Conservation (phyloP, 1,140 invertebrate species). For the Ditylenchus dipsaci region DNA sequence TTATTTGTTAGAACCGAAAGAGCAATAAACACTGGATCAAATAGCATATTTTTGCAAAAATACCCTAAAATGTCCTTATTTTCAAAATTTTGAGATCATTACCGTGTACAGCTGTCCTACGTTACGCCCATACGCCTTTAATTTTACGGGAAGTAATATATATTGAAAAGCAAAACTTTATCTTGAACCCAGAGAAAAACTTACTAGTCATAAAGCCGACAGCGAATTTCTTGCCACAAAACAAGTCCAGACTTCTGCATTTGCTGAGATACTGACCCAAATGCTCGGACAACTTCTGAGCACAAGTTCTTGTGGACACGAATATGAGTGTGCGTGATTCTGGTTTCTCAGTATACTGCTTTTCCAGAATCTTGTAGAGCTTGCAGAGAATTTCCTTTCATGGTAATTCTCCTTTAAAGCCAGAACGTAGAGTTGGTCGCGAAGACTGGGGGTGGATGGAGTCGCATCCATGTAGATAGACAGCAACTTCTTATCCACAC, state of each 20-base stretch:
- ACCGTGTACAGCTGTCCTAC: no score
- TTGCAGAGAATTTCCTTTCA: conserved; percentile 19
- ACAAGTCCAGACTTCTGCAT: not conserved
- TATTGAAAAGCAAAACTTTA: not conserved
- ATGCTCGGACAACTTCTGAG: conserved; percentile 19
- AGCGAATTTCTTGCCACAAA: not conserved
- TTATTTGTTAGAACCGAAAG: no score
- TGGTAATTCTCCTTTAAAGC: not conserved
- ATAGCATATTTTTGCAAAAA: no score
- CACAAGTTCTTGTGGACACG: conserved; percentile 30
- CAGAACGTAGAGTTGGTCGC: not conserved
- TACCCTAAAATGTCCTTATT: no score
- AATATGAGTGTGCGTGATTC: conserved; percentile 42
- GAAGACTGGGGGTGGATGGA: not conserved
- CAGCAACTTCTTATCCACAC: no score
- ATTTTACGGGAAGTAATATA: no score
- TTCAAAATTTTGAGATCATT: no score
- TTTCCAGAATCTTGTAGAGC: conserved; percentile 19
- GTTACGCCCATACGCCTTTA: no score
- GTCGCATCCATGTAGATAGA: no score
- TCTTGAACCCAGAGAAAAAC: not conserved
- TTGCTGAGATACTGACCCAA: not conserved
- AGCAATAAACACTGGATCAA: no score
- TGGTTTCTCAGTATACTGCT: conserved; percentile 27
- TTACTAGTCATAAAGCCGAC: conserved; percentile 10